Conservation (phyloP, 64 coral and sea anemone species). For the Porites lutea region DNA sequence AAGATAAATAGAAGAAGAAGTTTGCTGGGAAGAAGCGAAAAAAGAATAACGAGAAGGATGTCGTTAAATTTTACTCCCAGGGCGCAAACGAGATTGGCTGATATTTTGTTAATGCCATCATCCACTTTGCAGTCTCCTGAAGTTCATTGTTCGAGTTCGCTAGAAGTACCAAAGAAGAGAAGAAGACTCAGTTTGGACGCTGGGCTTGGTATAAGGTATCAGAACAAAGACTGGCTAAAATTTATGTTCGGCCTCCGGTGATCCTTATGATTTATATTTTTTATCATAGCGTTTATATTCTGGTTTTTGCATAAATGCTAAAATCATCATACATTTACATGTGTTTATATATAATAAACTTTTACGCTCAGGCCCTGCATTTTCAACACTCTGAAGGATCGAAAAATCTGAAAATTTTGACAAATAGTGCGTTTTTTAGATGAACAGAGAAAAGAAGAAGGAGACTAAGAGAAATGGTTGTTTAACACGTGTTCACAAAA, state of each 20-base stretch:
- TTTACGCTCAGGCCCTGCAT: too few species aligned
- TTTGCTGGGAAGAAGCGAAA: constrained; percentile 7
- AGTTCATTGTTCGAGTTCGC: background rate
- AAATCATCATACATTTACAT: too few species aligned
- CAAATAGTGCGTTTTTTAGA: too few species aligned
- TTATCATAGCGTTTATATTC: too few species aligned
- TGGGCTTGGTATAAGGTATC: background rate
- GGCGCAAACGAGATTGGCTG: constrained; percentile 27
- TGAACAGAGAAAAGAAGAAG: too few species aligned
- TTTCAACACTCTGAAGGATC: too few species aligned
- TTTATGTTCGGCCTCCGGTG: background rate
- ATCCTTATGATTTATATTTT: too few species aligned
- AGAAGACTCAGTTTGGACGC: constrained; percentile 31
- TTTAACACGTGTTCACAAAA: too few species aligned
- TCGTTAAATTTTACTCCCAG: constrained; percentile 33
- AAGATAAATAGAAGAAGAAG: constrained; percentile 20
- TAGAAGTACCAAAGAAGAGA: constrained; percentile 17
- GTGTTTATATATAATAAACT: too few species aligned
- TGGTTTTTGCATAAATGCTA: too few species aligned
- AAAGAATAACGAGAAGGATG: background rate
- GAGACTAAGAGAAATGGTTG: too few species aligned
- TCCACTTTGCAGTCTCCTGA: background rate
- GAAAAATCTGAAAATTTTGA: too few species aligned
- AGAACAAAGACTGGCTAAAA: background rate
- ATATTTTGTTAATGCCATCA: background rate